Evolutionary conservation across 2,113 vertebrate species (phyloP).

Genomic region (Girardinichthys multiradiatus): DNA sequence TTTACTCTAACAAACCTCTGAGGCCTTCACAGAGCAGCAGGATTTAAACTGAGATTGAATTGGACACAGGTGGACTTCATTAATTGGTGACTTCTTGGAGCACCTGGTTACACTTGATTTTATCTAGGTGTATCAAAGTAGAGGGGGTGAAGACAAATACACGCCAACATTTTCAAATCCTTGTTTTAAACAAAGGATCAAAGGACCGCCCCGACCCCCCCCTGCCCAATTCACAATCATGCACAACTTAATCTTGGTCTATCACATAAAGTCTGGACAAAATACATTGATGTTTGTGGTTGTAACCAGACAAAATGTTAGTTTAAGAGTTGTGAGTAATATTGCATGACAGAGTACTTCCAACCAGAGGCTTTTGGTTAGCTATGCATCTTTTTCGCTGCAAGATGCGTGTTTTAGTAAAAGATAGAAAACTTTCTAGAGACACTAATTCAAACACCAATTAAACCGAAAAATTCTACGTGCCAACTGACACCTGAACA

Average conservation of each 20-base stretch:
- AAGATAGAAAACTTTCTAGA: constrained; percentile 20
- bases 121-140: too few species aligned
- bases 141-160: too few species aligned
- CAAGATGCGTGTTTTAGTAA: constrained; percentile 28
- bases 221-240: background rate
- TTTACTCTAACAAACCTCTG: too few species aligned
- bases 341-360: constrained; percentile 19
- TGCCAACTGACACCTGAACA: constrained; percentile 22
- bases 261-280: background rate
- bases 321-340: background rate
- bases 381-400: constrained; percentile 42
- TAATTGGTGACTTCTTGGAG: too few species aligned
- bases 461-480: constrained; percentile 24
- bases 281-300: background rate
- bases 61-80: too few species aligned
- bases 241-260: background rate
- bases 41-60: too few species aligned
- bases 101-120: too few species aligned
- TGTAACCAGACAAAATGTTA: background rate
- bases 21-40: too few species aligned
- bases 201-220: too few species aligned
- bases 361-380: constrained; percentile 10
- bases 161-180: background rate
- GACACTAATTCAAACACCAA: constrained; percentile 36
- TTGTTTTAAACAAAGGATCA: background rate